A percentile compares a stretch with the other conserved stretches of the same genome.
Evolutionary conservation across 2,113 vertebrate species (phyloP).

Genomic region (Cyphomyrus plagiostoma): DNA sequence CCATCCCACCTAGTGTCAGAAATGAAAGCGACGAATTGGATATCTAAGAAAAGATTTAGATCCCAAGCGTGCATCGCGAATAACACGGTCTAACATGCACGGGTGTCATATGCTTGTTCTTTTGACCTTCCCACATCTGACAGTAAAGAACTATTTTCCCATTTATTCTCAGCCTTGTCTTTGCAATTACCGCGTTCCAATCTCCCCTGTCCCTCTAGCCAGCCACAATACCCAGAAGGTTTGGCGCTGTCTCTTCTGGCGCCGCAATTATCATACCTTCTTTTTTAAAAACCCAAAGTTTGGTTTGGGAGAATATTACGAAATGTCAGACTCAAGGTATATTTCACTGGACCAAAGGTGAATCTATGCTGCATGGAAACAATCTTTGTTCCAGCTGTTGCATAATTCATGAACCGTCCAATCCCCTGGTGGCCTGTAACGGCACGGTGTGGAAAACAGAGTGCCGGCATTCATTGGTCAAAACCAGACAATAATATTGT

Average conservation of each 20-base stretch:
- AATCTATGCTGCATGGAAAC: slow-evolving; percentile 47
- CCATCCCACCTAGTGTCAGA: slow-evolving; percentile 52
- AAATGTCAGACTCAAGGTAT: slow-evolving; percentile 71
- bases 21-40: slow-evolving; percentile 51
- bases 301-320: slow-evolving; percentile 63
- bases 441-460: neutral
- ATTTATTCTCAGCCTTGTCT: slow-evolving; percentile 68
- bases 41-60: slow-evolving; percentile 63
- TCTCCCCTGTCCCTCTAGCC: slow-evolving; percentile 63
- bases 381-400: slow-evolving; percentile 44
- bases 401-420: slow-evolving; percentile 57
- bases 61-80: slow-evolving; percentile 59
- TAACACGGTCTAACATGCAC: slow-evolving; percentile 56
- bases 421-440: slow-evolving; percentile 47
- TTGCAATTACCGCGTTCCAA: slow-evolving; percentile 70
- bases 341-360: slow-evolving; percentile 64
- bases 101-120: slow-evolving; percentile 62
- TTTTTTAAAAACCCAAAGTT: slow-evolving; percentile 60
- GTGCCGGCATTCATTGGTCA: neutral
- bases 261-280: slow-evolving; percentile 64
- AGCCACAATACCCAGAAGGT: slow-evolving; percentile 66
- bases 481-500: neutral
- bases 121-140: slow-evolving; percentile 67
- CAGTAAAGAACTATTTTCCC: slow-evolving; percentile 55
- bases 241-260: slow-evolving; percentile 60